phyloP scores from a whole-genome alignment of 2,888 invertebrate species.

The Spilosoma lubricipeda region DNA sequence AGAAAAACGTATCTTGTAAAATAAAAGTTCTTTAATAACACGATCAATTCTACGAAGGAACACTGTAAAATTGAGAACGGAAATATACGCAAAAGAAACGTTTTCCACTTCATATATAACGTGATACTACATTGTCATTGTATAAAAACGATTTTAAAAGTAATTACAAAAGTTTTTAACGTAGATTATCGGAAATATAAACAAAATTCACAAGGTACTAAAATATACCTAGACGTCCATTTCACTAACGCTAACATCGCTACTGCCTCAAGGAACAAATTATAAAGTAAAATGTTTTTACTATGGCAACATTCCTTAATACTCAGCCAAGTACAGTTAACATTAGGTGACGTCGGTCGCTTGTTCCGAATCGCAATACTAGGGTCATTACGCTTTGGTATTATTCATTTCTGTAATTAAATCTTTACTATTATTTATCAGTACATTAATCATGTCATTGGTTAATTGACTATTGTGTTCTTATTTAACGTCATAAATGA shows the following conservation, averaged over 20 bases:
- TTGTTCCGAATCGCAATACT: conserved; percentile 44
- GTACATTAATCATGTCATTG: neutral
- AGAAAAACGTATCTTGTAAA: conserved; percentile 50
- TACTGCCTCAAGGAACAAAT: conserved; percentile 81
- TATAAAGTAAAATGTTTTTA: conserved; percentile 73
- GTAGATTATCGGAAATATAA: conserved; percentile 84
- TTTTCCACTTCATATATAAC: conserved; percentile 68
- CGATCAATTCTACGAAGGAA: conserved; percentile 59
- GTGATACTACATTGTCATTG: conserved; percentile 78
- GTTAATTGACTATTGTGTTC: neutral
- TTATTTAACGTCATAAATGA: neutral
- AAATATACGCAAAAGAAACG: conserved; percentile 70
- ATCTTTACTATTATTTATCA: neutral
- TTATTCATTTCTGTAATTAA: neutral
- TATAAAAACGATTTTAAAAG: conserved; percentile 74
- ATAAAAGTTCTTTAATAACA: conserved; percentile 43
- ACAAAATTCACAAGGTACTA: conserved; percentile 79
- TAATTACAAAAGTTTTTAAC: conserved; percentile 82
- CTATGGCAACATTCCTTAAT: conserved; percentile 72
- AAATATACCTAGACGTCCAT: conserved; percentile 81
- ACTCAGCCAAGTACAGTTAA: conserved; percentile 47
- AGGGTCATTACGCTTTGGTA: neutral
- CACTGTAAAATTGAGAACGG: conserved; percentile 57
- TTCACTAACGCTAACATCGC: conserved; percentile 78
- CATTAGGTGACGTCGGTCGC: conserved; percentile 29